Conservation (phyloP, 1,140 invertebrate genomes). For the Drosophila bipectinata region DNA sequence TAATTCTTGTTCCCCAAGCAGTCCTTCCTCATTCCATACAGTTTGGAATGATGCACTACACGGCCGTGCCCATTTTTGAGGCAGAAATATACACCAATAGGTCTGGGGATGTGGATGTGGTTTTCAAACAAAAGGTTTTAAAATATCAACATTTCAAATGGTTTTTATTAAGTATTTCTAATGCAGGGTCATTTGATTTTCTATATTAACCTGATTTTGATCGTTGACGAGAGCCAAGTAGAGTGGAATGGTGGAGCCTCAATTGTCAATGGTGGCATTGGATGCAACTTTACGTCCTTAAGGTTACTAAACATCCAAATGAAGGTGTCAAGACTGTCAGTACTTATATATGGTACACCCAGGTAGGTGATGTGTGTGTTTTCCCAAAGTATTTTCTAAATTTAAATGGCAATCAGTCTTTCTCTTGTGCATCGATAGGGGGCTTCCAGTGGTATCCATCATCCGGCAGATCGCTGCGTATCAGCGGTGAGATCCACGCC, state of each 20-base stretch:
- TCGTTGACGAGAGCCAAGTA: constrained; percentile 46
- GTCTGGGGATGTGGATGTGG: constrained; percentile 13
- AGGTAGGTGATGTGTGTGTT: background rate
- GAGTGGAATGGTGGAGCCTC: constrained; percentile 4
- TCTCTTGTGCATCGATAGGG: background rate
- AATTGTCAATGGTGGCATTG: constrained; percentile 50
- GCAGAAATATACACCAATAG: constrained; percentile 13
- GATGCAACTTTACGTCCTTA: constrained; percentile 51
- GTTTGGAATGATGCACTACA: constrained; percentile 38
- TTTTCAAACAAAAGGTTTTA: constrained; percentile 42
- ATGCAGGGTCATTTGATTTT: constrained; percentile 25
- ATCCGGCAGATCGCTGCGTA: constrained; percentile 89
- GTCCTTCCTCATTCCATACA: constrained; percentile 40
- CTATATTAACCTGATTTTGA: constrained; percentile 53
- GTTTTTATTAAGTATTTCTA: constrained; percentile 7
- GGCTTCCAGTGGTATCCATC: constrained; percentile 89
- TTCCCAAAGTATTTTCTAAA: constrained; percentile 11
- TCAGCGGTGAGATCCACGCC: constrained; percentile 90
- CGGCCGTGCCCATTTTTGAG: constrained; percentile 56
- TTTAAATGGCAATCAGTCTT: constrained; percentile 9
- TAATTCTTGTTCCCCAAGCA: constrained; percentile 8
- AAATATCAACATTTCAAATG: background rate
- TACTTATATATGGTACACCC: constrained; percentile 53
- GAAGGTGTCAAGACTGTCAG: constrained; percentile 19
- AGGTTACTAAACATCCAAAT: constrained; percentile 8